phyloP scores from a whole-genome alignment of 2,113 vertebrate species.

The Hippolais icterina region DNA sequence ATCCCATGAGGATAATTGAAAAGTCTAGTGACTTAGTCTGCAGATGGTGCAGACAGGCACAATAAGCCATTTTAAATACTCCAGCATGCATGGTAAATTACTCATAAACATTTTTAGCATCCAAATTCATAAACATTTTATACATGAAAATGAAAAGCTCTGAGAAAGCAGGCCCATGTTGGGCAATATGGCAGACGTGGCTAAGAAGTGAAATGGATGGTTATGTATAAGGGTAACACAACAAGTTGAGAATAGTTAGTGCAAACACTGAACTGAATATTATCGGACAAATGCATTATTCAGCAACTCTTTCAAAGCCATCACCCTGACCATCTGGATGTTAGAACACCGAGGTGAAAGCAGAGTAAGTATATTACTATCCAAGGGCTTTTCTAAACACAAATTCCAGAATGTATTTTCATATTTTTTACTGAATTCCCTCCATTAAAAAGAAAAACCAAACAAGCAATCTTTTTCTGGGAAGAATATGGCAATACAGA shows the following conservation, averaged over 20 bases:
- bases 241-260: not conserved
- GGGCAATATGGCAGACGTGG: not conserved
- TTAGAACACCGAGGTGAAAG: not conserved
- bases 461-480: not conserved
- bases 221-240: not conserved
- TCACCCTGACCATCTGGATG: slow-evolving; percentile 10
- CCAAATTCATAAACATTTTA: slow-evolving; percentile 50
- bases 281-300: slow-evolving; percentile 35
- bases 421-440: not conserved
- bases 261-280: not conserved
- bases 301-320: slow-evolving; percentile 24
- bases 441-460: not conserved
- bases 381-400: not conserved
- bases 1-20: not conserved
- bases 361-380: not conserved
- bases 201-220: not conserved
- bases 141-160: slow-evolving; percentile 33
- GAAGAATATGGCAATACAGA: not conserved
- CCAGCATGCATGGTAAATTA: not conserved
- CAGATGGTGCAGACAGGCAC: slow-evolving; percentile 29
- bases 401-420: not conserved
- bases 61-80: slow-evolving; percentile 22
- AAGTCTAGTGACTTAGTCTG: not conserved
- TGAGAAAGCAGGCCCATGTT: not conserved
- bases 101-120: slow-evolving; percentile 31